These are phyloP conservation scores for Hypothenemus hampei DNA, from an alignment of 1,140 invertebrate genomes.

Conservation along the genomic window DNA sequence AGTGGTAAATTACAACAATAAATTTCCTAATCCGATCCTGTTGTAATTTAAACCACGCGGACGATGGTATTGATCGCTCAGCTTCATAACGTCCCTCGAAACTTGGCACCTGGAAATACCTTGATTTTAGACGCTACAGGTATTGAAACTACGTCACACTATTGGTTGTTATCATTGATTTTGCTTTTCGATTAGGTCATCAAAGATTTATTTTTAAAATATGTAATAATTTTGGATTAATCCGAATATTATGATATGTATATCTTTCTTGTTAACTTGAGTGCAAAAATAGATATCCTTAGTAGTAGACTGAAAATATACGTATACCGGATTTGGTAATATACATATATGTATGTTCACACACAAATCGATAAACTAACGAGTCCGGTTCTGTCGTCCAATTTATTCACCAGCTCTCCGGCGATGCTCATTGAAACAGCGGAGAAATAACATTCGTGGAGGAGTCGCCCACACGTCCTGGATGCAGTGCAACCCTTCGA, in stretches of 20 bases:
- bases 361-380: too few relatives aligned
- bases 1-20: too few relatives aligned
- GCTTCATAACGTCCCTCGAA: background rate
- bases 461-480: constrained; percentile 3
- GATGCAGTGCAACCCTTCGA: background rate
- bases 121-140: background rate
- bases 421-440: constrained; percentile 9
- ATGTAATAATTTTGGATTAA: too few relatives aligned
- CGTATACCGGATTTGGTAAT: too few relatives aligned
- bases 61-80: background rate
- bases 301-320: too few relatives aligned
- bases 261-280: too few relatives aligned
- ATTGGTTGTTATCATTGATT: too few relatives aligned
- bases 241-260: too few relatives aligned
- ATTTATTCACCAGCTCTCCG: constrained; percentile 3
- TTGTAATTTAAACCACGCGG: background rate
- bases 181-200: too few relatives aligned
- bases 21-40: background rate
- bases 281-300: too few relatives aligned
- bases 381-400: background rate
- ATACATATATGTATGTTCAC: too few relatives aligned
- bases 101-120: background rate
- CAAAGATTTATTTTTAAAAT: too few relatives aligned
- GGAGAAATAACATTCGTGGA: background rate
- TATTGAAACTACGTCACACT: background rate